phyloP scores from a whole-genome alignment of 2,888 invertebrate species.

The Drosophila birchii region DNA sequence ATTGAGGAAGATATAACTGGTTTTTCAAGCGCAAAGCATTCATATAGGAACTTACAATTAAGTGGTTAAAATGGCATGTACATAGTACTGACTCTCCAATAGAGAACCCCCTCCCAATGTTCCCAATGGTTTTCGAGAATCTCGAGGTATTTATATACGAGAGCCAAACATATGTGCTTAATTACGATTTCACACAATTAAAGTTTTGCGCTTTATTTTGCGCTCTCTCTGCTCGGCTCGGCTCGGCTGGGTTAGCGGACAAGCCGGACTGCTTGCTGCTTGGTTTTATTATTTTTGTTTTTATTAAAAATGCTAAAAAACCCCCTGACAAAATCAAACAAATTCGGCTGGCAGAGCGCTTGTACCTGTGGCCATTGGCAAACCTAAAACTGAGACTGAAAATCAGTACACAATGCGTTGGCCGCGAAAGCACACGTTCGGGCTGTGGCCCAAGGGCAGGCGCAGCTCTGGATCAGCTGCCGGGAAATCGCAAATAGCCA shows the following conservation, averaged over 20 bases:
- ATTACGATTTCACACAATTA: slow-evolving; percentile 63
- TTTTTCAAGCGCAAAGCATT: slow-evolving; percentile 24
- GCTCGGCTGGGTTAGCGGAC: slow-evolving; percentile 13
- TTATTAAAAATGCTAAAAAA: slow-evolving; percentile 47
- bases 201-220: slow-evolving; percentile 25
- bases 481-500: slow-evolving; percentile 6
- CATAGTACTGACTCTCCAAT: slow-evolving; percentile 2
- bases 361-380: slow-evolving; percentile 46
- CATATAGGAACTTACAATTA: slow-evolving; percentile 5
- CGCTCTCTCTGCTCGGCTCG: slow-evolving; percentile 15
- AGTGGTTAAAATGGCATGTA: not conserved
- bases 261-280: slow-evolving; percentile 23
- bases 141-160: slow-evolving; percentile 18
- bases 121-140: slow-evolving; percentile 25
- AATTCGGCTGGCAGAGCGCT: slow-evolving; percentile 42
- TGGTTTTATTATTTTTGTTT: slow-evolving; percentile 10
- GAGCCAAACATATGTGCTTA: slow-evolving; percentile 40
- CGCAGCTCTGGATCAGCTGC: not conserved
- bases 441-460: slow-evolving; percentile 34
- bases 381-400: slow-evolving; percentile 31
- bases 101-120: not conserved
- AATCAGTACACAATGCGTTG: slow-evolving; percentile 74
- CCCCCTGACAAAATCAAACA: slow-evolving; percentile 45
- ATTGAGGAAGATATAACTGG: slow-evolving; percentile 46
- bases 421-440: slow-evolving; percentile 73